Conservation (phyloP, 2,888 invertebrate genomes). For the Stegana nigrithorax region DNA sequence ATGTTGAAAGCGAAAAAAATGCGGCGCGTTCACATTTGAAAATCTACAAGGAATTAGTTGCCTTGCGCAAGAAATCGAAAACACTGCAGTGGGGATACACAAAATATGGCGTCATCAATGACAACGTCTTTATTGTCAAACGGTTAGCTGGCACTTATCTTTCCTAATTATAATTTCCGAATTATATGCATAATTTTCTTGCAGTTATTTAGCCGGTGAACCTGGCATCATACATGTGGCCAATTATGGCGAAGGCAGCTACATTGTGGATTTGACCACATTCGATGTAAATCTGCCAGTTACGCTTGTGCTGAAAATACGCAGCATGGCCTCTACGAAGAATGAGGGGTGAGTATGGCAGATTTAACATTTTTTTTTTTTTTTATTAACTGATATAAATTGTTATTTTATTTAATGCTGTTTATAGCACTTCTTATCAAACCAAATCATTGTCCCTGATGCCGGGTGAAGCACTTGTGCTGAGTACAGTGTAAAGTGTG, state of each 20-base stretch:
- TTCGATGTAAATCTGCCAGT: conserved; percentile 38
- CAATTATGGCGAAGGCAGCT: conserved; percentile 33
- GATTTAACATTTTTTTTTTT: not conserved
- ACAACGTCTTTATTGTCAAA: conserved; percentile 53
- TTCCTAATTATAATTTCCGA: not conserved
- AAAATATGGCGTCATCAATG: conserved; percentile 52
- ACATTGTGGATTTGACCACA: conserved; percentile 37
- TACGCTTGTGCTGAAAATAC: not conserved
- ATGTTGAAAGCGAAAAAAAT: conserved; percentile 70
- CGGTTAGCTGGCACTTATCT: conserved; percentile 42
- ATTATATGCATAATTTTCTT: not conserved
- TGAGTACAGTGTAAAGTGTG: conserved; percentile 30
- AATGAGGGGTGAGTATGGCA: not conserved
- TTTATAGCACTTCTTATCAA: conserved; percentile 22
- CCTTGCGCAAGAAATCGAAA: conserved; percentile 59
- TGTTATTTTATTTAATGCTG: not conserved
- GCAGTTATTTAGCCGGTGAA: conserved; percentile 40
- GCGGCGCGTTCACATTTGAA: conserved; percentile 71
- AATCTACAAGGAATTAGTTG: conserved; percentile 72
- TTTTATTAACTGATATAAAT: not conserved
- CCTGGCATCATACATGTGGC: conserved; percentile 48
- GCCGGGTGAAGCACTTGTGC: conserved; percentile 46
- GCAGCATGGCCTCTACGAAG: not conserved
- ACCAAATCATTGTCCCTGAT: conserved; percentile 25
- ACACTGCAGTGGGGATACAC: conserved; percentile 52